Percentiles rank a stretch among this genome's conserved stretches.
These are phyloP conservation scores for Agapornis roseicollis DNA, from an alignment of 2,113 vertebrate genomes.

Conservation along the genomic window DNA sequence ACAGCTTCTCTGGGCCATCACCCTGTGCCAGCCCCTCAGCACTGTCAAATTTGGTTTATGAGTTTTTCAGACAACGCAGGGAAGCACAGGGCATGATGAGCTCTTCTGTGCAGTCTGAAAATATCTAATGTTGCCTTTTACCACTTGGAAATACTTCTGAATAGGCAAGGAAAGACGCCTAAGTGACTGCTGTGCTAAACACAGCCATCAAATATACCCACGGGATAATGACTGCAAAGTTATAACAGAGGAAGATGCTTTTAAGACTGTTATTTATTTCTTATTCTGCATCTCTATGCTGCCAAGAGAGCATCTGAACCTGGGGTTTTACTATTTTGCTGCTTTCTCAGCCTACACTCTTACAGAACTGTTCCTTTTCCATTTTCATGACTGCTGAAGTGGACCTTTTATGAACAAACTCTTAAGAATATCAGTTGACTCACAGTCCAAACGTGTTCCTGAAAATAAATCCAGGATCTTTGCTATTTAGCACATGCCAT, in stretches of 20 bases:
- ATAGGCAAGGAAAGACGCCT: not conserved
- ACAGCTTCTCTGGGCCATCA: not conserved
- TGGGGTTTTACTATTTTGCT: not conserved
- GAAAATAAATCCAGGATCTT: not conserved
- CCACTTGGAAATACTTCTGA: not conserved
- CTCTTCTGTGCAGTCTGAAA: not conserved
- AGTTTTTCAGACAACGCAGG: not conserved
- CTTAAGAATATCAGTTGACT: not conserved
- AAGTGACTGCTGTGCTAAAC: not conserved
- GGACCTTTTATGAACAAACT: not conserved
- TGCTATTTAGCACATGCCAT: not conserved
- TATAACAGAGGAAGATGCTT: not conserved
- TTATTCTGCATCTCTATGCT: not conserved
- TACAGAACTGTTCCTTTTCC: not conserved
- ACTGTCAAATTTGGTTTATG: not conserved
- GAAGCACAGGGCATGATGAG: rapidly evolving
- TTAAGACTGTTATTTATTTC: not conserved
- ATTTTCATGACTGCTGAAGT: not conserved
- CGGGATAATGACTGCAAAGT: not conserved
- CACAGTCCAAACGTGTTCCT: not conserved
- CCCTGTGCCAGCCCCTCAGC: not conserved
- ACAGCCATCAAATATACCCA: not conserved
- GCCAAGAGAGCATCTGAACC: not conserved
- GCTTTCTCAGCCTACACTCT: not conserved
- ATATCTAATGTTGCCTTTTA: not conserved